Evolutionary conservation across 2,113 vertebrate species (phyloP).

Genomic region (Trematocara macrostoma): DNA sequence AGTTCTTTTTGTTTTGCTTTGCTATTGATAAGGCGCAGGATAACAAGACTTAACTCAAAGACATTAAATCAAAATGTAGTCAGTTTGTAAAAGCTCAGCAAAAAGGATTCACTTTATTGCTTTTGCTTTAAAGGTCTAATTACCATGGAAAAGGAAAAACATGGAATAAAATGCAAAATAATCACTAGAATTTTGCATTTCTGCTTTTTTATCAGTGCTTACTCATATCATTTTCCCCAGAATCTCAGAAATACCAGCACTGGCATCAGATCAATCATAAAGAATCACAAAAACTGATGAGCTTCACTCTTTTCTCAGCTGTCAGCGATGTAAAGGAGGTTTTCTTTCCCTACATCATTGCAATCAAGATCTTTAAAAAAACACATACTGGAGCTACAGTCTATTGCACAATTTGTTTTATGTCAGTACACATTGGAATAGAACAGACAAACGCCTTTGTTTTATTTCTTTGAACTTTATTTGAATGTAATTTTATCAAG

Average conservation of each 20-base stretch:
- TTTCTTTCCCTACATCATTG: background rate
- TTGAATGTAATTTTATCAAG: background rate
- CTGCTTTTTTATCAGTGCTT: background rate
- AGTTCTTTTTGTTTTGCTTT: background rate
- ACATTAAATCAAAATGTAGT: background rate
- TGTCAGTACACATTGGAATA: background rate
- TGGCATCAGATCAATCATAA: background rate
- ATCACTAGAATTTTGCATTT: background rate
- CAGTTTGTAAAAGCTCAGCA: background rate
- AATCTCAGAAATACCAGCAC: background rate
- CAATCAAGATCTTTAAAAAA: background rate
- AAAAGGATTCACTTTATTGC: background rate
- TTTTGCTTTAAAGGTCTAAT: background rate
- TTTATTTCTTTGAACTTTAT: background rate
- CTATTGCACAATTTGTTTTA: background rate
- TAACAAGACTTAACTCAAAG: background rate
- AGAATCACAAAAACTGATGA: background rate
- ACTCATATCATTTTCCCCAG: background rate
- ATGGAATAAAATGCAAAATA: background rate
- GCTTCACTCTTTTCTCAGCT: background rate
- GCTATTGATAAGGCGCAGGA: background rate
- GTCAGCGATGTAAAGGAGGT: background rate
- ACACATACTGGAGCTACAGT: background rate
- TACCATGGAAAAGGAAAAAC: background rate
- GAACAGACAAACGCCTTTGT: background rate